Base-by-base conservation (phyloP, 2,113 vertebrate species). In the Gracilinanus agilis region DNA sequence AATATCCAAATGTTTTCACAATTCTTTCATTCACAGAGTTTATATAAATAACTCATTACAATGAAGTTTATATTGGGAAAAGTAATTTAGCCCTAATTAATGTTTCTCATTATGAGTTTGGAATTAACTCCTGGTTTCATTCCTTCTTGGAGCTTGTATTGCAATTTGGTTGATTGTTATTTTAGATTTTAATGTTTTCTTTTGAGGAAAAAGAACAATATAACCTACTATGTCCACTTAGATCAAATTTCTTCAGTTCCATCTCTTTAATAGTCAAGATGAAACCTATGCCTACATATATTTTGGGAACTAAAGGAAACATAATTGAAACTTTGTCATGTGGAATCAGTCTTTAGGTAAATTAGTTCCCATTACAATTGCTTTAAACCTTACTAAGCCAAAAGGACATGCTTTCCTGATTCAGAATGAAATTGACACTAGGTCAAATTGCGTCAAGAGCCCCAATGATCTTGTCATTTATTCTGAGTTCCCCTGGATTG, bases 371-470 rank as follows among this genome's bases (percentile, higher is more conserved):
- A 88, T 55, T 54, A 92, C 0, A 61, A 27, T n/a, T 93, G 61
- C 61, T 53, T 67, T 54, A 34, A 95, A 5, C 24, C 91, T 55
- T 93, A 6, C n/a, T 40, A 40, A 83, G 34, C 67, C n/a, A 83
- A 75, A 75, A 40, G 19, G 13, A 83, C n/a, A 83, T 1, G 23
- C 75, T 88, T 95, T 58, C 25, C 2, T n/a, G 3, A 83, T 95
- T 93, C 44, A 91, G 90, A 91, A 75, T 40, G 24, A 92, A 91
- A 24, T 94, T 90, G 54, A 54, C 75, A 10, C 83, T 88, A 55
- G 34, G 10, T 88, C 24, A 83, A n/a, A 2, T 0, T 96, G 25
- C 61, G 21, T 56, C 16, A 83, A 53, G 29, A 93, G 55, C 40
- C 88, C 54, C 23, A 93, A 1, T 40, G n/a, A 27, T 3, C 90